Evolutionary conservation across 53 echinoderm and acorn worm genomes (phyloP).

Genomic region (Stichopus horrens): DNA sequence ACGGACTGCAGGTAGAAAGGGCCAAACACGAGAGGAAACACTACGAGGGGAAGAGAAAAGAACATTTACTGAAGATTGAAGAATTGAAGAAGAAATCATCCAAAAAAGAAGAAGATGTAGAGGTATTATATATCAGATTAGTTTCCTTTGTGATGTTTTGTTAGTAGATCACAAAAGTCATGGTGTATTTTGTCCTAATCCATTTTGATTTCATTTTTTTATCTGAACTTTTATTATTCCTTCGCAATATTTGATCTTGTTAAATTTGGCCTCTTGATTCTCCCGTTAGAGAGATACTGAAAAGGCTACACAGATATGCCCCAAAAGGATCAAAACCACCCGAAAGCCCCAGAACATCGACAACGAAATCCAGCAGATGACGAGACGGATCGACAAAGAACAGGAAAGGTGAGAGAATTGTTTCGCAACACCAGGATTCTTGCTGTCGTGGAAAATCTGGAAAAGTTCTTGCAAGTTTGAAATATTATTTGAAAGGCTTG

Average conservation of each 20-base stretch:
- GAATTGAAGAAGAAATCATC: conserved; percentile 54
- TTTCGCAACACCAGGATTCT: background rate
- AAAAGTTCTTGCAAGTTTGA: no score
- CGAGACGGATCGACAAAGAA: conserved; percentile 70
- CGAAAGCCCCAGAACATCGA: conserved; percentile 75
- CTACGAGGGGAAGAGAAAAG: conserved; percentile 80
- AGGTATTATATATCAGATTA: conserved; percentile 45
- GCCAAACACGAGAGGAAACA: conserved; percentile 71
- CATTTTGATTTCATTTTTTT: no score
- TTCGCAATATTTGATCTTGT: no score
- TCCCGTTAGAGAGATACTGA: conserved; percentile 1
- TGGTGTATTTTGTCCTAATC: no score
- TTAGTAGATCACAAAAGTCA: no score
- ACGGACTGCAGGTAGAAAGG: conserved; percentile 50
- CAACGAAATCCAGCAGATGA: conserved; percentile 83
- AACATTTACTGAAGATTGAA: conserved; percentile 54
- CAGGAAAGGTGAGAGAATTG: conserved; percentile 56
- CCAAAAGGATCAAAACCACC: conserved; percentile 59
- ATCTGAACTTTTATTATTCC: no score
- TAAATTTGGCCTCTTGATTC: no score
- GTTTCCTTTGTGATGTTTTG: no score
- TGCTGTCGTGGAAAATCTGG: no score
- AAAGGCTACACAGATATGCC: conserved; percentile 61
- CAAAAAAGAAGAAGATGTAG: conserved; percentile 47
- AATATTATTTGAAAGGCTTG: no score